Conservation (phyloP, 2,888 invertebrate genomes). For the Eilema depressum region DNA sequence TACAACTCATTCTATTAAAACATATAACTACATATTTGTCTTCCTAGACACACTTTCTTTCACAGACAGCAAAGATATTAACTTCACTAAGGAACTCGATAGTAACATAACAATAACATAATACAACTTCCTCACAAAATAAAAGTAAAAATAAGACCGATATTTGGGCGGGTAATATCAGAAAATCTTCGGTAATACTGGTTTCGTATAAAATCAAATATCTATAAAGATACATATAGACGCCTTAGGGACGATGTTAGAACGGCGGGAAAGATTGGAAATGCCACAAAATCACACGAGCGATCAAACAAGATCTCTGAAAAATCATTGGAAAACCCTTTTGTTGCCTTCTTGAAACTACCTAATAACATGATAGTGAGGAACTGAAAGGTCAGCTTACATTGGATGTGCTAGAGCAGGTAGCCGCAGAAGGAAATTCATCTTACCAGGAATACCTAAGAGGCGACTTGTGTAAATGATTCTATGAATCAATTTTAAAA, state of each 20-base stretch:
- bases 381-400: conserved; percentile 24
- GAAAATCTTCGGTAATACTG: conserved; percentile 23
- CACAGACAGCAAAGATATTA: background rate
- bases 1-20: too few relatives aligned
- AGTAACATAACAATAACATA: conserved; percentile 3
- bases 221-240: conserved; percentile 25
- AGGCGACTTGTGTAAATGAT: conserved; percentile 24
- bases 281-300: conserved; percentile 51
- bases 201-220: conserved; percentile 30
- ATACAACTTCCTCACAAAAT: conserved; percentile 10
- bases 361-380: conserved; percentile 20
- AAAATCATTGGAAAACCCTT: conserved; percentile 40
- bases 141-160: conserved; percentile 17
- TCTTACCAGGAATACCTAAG: conserved; percentile 20
- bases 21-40: too few relatives aligned
- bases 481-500: background rate
- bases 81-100: conserved; percentile 1
- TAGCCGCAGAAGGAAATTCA: conserved; percentile 26
- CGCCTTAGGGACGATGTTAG: conserved; percentile 36
- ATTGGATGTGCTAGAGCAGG: conserved; percentile 23
- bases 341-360: conserved; percentile 28
- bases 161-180: conserved; percentile 24
- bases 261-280: conserved; percentile 45
- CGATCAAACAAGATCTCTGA: conserved; percentile 40
- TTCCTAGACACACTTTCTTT: background rate